These are phyloP conservation scores for Garrulus glandarius DNA, from an alignment of 2,797 vertebrate genomes.

Conservation along the genomic window DNA sequence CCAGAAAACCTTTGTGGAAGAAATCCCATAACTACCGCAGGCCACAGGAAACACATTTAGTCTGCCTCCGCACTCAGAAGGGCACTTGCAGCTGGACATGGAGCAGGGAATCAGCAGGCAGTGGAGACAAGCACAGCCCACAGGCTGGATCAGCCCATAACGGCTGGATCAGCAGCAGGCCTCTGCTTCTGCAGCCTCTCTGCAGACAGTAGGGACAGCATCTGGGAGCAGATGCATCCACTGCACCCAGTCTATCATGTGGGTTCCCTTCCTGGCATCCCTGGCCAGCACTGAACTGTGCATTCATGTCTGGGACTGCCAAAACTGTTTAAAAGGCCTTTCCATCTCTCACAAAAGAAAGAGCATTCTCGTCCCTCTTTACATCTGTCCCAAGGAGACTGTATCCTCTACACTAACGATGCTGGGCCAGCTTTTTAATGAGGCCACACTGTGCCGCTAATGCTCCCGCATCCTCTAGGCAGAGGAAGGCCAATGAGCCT, in stretches of 20 bases:
- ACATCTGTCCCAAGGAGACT: neutral
- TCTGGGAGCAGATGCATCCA: neutral
- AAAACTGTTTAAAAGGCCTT: neutral
- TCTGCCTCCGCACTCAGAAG: neutral
- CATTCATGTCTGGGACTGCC: neutral
- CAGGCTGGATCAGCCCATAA: neutral
- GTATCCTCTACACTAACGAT: neutral
- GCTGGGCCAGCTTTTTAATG: neutral
- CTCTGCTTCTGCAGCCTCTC: neutral
- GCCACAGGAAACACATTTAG: neutral
- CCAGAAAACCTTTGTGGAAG: neutral
- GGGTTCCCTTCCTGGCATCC: neutral
- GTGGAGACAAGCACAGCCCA: neutral
- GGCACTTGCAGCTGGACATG: neutral
- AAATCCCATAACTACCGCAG: neutral
- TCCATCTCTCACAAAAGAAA: neutral
- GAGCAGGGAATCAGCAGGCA: neutral
- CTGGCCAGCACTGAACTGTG: neutral
- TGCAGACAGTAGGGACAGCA: neutral
- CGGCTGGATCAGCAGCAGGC: neutral
- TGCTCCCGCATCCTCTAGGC: neutral
- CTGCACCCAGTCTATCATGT: neutral
- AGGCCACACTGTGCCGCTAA: neutral
- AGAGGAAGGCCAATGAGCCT: neutral
- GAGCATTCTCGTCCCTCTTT: neutral